phyloP scores from a whole-genome alignment of 2,888 invertebrate genomes.

The Lasioglossum calceatum region DNA sequence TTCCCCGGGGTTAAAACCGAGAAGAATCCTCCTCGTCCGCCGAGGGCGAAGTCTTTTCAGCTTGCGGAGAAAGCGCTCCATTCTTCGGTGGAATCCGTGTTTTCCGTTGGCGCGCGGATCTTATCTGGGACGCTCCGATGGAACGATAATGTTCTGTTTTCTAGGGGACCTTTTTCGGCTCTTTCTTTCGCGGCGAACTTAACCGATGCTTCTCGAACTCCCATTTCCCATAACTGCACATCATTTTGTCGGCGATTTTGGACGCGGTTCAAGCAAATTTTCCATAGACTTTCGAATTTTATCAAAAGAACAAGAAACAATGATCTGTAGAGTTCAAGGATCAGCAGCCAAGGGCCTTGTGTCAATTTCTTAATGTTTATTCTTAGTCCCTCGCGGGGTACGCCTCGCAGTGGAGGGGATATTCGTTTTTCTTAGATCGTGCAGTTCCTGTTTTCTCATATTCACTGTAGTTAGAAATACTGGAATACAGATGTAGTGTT shows the following conservation, averaged over 20 bases:
- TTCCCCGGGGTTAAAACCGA: conserved; percentile 55
- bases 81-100: conserved; percentile 17
- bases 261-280: background rate
- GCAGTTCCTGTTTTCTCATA: no score
- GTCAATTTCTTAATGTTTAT: background rate
- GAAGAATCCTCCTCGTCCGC: conserved; percentile 36
- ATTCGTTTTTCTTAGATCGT: no score
- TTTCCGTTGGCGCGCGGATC: conserved; percentile 36
- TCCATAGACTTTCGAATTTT: background rate
- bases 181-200: background rate
- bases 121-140: conserved; percentile 27
- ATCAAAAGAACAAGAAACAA: background rate
- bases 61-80: conserved; percentile 20
- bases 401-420: no score
- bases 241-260: background rate
- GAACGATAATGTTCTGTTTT: conserved; percentile 23
- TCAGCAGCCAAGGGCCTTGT: background rate
- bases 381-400: no score
- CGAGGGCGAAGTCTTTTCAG: conserved; percentile 39
- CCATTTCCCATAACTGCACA: background rate
- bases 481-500: background rate
- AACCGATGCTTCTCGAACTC: background rate
- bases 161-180: background rate
- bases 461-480: background rate
- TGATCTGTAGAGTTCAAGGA: background rate